Evolutionary conservation across 2,888 invertebrate species (phyloP), one percentile per base, ranked within the genome.

Genomic region (Diarsia dahlii): DNA sequence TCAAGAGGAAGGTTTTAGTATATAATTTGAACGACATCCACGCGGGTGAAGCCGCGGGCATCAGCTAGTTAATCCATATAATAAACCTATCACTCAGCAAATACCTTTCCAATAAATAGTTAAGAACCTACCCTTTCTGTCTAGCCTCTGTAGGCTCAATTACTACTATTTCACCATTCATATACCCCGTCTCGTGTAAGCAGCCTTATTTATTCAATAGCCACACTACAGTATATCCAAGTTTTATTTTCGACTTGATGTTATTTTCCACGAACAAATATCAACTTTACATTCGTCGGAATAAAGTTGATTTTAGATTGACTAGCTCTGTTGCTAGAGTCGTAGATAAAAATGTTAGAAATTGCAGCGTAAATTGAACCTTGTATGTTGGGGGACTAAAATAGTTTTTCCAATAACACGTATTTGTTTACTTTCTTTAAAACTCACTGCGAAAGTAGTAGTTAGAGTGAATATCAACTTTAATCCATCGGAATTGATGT

Each of bases 141-240:
- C 45, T 28, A 18, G 0, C 15, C 23, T 39, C 39, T 39, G 4
- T 9, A 28, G 1, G 13, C 45, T 69, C 20, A 28, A 5, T 45
- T 20, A 45, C 23, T 9, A 69, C 28, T n/a, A 52, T 28, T 68
- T 13, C 39, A 39, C 34, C 71, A 15, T 69, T 62, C 12, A 0
- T 39, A 10, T 39, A 39, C 50, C 12, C 12, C n/a, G 56, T 56
- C 58, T n/a, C 68, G 39, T 78, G 54, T 52, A 74, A 39, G 23
- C 69, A 28, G 48, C 78, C 71, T 71, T 52, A 76, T 62, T n/a
- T 71, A 52, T 75, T 63, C 10, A 71, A 3, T 34, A 50, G 13
- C 23, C 28, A 56, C 23, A 64, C 34, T 48, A 74, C 28, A 34
- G 60, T 34, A 4, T 60, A 18, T 60, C 18, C 9, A 52, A 58